Evolutionary conservation across 2,888 invertebrate species (phyloP), one percentile per base, ranked within the genome.

Genomic region (Lissocephala sabroskyi): DNA sequence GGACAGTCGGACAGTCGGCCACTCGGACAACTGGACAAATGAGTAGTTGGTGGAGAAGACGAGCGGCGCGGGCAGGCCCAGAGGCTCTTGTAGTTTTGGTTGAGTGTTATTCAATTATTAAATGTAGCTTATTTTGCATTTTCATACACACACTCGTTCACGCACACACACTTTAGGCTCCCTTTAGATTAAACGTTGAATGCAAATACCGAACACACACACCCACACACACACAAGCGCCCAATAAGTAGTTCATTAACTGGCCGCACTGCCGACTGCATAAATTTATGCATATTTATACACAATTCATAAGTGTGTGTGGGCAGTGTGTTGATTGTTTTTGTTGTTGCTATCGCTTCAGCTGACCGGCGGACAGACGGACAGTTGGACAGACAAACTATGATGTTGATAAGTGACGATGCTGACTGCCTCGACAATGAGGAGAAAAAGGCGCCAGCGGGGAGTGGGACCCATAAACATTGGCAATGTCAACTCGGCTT

Each of bases 181-280:
- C 40, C 2, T 11, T n/a, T n/a, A n/a, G n/a, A n/a, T n/a, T n/a
- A n/a, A n/a, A n/a, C n/a, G n/a, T n/a, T 53, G 59, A 52, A 60
- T 44, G 10, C 17, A 35, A 35, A 35, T 35, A 16, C 14, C 13
- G 13, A 35, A 35, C 14, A 35, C 9, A 35, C 14, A 9, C 14
- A 35, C 13, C 13, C 4, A 30, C 30, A 5, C 7, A 30, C 30
- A 30, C 30, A 30, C 13, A 6, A 29, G 41, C 47, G 41, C n/a
- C 63, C 68, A 65, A 62, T 59, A 62, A 66, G 53, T 68, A 74
- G 59, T 67, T 74, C 65, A 74, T 71, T 67, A 70, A 59, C 57
- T 60, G 56, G 44, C 35, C 49, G 17, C 23, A 29, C 23, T 28
- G n/a, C n/a, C n/a, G n/a, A n/a, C 28, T 14, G n/a, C 41, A 57